A percentile compares a stretch with the other conserved stretches of the same genome.
Conservation (phyloP, 2,888 invertebrate species). For the Nephrotoma guestfalica region DNA sequence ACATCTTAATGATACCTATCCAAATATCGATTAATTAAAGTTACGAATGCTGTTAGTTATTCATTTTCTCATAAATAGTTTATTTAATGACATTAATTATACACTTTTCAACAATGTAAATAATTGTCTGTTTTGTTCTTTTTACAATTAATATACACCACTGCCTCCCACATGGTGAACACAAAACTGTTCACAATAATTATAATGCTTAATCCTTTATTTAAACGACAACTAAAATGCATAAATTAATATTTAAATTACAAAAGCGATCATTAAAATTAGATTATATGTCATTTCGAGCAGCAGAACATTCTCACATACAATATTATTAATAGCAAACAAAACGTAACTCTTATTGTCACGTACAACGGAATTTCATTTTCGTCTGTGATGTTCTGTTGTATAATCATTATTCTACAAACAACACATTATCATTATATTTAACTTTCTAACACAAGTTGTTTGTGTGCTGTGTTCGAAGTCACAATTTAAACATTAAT, state of each 20-base stretch:
- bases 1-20: too few species aligned
- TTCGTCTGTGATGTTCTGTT: neutral
- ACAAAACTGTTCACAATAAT: neutral
- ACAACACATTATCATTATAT: neutral
- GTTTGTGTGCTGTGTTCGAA: neutral
- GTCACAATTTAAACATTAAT: neutral
- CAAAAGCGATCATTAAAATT: neutral
- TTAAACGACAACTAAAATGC: neutral
- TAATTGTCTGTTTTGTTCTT: neutral
- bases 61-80: neutral
- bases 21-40: neutral
- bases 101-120: neutral
- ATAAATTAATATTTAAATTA: neutral
- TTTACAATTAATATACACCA: neutral
- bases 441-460: neutral
- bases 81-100: neutral
- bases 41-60: neutral
- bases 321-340: neutral
- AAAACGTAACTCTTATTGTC: neutral
- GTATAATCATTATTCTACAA: neutral
- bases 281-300: neutral
- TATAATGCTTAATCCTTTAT: neutral
- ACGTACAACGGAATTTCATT: neutral
- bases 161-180: neutral
- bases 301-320: neutral